Evolutionary conservation across 2,888 invertebrate genomes (phyloP), one percentile per base, ranked within the genome.

Genomic region (Diarsia brunnea): DNA sequence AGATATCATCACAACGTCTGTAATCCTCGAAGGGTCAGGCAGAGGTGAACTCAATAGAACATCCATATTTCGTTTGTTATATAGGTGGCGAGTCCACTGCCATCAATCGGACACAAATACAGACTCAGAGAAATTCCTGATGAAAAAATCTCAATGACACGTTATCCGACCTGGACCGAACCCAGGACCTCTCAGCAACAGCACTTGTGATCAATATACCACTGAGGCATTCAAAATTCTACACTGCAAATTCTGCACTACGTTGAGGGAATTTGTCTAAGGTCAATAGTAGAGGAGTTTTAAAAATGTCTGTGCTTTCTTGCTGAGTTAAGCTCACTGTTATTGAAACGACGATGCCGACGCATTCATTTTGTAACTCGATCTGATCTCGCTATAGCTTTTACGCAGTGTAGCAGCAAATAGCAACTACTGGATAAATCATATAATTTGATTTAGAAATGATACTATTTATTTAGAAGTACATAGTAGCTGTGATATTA

Each of bases 321-420:
- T 69, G 58, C 80, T 69, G 53, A 70, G 43, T 49, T 61, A 67
- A 73, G 69, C 43, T 79, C 58, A 79, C 21, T 68, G 73, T 63
- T 84, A 72, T 74, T 65, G 64, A 45, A 53, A 55, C 55, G 19
- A 68, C 38, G 7, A 24, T 27, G 75, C 84, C 73, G 75, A 80
- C 55, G 70, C 60, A 61, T 66, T 51, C 47, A 43, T 68, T 82
- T 73, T 51, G 73, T 72, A 68, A 80, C 21, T 61, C 27, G 58
- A 78, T 72, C 53, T 14, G 58, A 78, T 72, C 53, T 14, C 27
- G n/a, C 38, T 24, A 68, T 73, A 65, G 60, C 63, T 24, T 84
- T 84, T 69, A 75, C 61, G 43, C 60, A 70, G 31, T 71, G 63
- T 67, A 60, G 64, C 53, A 60, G 47, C 45, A 82, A 81, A 81